These are phyloP conservation scores for Moxostoma hubbsi DNA, from an alignment of 2,797 vertebrate genomes.

Conservation along the genomic window DNA sequence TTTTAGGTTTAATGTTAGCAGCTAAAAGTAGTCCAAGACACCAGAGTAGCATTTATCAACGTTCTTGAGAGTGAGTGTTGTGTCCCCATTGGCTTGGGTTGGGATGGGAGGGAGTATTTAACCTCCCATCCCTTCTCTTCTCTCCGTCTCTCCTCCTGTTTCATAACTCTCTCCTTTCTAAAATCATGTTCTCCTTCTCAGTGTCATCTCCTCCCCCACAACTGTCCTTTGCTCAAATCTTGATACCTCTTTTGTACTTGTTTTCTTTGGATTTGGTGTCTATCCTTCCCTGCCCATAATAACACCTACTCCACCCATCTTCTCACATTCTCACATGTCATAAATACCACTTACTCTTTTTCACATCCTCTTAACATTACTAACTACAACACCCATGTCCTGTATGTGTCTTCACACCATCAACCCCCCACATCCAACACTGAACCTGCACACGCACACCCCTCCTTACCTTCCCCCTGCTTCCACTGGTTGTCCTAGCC, in stretches of 20 bases:
- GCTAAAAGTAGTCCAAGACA: constrained; percentile 9
- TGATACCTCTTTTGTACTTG: constrained; percentile 4
- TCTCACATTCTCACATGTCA: neutral
- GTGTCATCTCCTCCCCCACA: neutral
- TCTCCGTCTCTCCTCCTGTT: constrained; percentile 48
- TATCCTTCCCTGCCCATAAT: neutral
- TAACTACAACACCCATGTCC: constrained; percentile 6
- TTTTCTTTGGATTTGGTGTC: constrained; percentile 11
- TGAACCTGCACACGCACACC: constrained; percentile 39
- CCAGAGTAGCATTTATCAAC: constrained; percentile 19
- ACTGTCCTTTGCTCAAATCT: neutral
- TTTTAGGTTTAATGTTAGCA: constrained; percentile 15
- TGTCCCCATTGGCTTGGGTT: constrained; percentile 30
- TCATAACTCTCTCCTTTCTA: constrained; percentile 36
- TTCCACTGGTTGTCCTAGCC: constrained; percentile 74
- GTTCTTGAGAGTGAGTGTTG: constrained; percentile 10
- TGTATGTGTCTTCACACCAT: constrained; percentile 20
- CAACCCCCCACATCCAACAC: neutral
- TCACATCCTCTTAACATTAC: constrained; percentile 9
- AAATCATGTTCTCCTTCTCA: constrained; percentile 21
- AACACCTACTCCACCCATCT: constrained; percentile 2
- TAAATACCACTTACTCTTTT: constrained; percentile 18
- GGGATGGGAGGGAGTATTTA: constrained; percentile 66
- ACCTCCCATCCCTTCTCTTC: constrained; percentile 57
- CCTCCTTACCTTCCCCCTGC: constrained; percentile 54